These are phyloP conservation scores for Patella depressa DNA, from an alignment of 2,888 invertebrate genomes.

Conservation along the genomic window DNA sequence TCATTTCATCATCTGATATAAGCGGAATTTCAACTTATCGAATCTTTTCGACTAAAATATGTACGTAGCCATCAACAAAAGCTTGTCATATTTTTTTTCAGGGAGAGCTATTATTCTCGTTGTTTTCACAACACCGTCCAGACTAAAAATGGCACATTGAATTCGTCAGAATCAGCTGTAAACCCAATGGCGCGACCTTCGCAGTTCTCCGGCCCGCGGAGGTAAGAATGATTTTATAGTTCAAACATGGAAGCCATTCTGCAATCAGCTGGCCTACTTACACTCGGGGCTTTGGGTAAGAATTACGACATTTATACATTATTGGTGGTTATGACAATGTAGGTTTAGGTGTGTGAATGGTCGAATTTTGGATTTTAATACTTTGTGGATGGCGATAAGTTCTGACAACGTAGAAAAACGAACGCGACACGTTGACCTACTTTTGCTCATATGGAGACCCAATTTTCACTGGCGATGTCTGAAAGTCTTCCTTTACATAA, in stretches of 20 bases:
- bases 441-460: constrained; percentile 10
- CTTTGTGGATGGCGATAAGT: background rate
- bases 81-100: too few species aligned
- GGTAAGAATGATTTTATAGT: constrained; percentile 7
- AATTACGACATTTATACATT: background rate
- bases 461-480: constrained; percentile 4
- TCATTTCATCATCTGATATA: too few species aligned
- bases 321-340: background rate
- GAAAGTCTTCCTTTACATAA: constrained; percentile 2
- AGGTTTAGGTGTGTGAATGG: background rate
- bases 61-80: too few species aligned
- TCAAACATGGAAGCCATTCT: constrained; percentile 7
- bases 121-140: too few species aligned
- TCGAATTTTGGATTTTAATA: background rate
- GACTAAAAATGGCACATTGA: too few species aligned
- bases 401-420: background rate
- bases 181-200: constrained; percentile 9
- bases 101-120: too few species aligned
- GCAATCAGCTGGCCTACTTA: constrained; percentile 8
- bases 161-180: background rate
- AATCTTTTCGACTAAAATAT: too few species aligned
- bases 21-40: too few species aligned
- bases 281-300: background rate
- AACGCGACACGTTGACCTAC: constrained; percentile 7
- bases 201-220: constrained; percentile 2